phyloP scores from a whole-genome alignment of 2,888 invertebrate species.

The Mythimna pallens region DNA sequence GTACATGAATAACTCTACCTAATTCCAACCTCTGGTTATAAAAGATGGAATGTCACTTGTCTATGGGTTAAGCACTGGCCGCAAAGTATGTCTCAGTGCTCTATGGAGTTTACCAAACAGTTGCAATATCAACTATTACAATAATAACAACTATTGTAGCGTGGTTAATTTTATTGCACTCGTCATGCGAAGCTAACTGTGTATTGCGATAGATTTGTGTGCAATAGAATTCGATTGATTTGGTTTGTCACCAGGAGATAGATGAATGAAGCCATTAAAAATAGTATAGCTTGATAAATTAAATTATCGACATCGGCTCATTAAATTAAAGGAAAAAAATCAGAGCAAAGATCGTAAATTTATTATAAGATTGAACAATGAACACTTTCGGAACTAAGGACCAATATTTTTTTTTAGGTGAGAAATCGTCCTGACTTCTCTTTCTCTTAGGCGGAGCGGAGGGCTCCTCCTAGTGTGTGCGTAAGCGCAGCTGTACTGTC shows the following conservation, averaged over 20 bases:
- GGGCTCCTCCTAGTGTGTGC: too few species aligned
- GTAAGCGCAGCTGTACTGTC: not conserved
- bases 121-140: constrained; percentile 52
- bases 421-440: too few species aligned
- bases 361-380: not conserved
- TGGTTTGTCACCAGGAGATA: constrained; percentile 31
- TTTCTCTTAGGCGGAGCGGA: too few species aligned
- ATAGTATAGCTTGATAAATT: not conserved
- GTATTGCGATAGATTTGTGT: constrained; percentile 52
- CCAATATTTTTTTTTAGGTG: too few species aligned
- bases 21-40: too few species aligned
- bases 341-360: not conserved
- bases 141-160: constrained; percentile 48
- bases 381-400: too few species aligned
- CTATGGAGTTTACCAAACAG: constrained; percentile 49
- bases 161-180: constrained; percentile 63
- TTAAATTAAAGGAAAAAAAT: not conserved
- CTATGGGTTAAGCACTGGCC: not conserved
- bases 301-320: not conserved
- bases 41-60: not conserved
- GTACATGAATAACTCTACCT: too few species aligned
- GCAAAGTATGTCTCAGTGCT: not conserved
- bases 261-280: constrained; percentile 37
- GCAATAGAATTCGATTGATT: constrained; percentile 54
- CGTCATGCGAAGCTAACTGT: constrained; percentile 65